Conservation (phyloP, 2,888 invertebrate genomes). For the Platycnemis pennipes region DNA sequence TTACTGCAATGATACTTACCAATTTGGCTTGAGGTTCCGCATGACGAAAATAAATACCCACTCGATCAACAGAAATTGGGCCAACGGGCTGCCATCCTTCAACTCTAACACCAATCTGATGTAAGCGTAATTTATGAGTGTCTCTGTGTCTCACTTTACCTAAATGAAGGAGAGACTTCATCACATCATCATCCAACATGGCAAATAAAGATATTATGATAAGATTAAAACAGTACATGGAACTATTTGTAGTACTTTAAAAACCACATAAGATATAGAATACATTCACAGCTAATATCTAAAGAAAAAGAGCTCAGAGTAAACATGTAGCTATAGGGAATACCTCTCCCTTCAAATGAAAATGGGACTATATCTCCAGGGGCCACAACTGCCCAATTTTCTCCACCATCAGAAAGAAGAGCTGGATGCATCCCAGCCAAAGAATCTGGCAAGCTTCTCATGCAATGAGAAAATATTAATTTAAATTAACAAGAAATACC, state of each 20-base stretch:
- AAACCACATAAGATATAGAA: background rate
- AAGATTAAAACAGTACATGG: slow-evolving; percentile 17
- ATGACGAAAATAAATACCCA: slow-evolving; percentile 95
- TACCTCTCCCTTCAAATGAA: slow-evolving; percentile 89
- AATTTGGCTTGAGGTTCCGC: slow-evolving; percentile 77
- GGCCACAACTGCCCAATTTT: slow-evolving; percentile 86
- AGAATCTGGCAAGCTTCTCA: slow-evolving; percentile 15
- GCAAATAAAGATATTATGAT: background rate
- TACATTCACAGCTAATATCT: background rate
- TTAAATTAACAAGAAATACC: background rate
- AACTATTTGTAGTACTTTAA: slow-evolving; percentile 42
- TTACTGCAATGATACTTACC: background rate
- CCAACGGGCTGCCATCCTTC: slow-evolving; percentile 93
- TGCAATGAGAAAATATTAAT: slow-evolving; percentile 19
- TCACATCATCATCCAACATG: slow-evolving; percentile 35
- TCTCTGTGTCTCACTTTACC: slow-evolving; percentile 86
- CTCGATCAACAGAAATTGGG: slow-evolving; percentile 97
- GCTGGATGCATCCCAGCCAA: background rate
- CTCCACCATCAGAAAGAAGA: background rate
- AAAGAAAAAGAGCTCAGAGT: background rate
- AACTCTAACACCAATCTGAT: slow-evolving; percentile 93
- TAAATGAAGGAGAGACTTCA: slow-evolving; percentile 71
- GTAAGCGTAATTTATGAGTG: slow-evolving; percentile 88
- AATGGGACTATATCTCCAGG: slow-evolving; percentile 91
- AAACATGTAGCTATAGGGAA: too few relatives aligned